These are phyloP conservation scores for Drosophila navojoa DNA, from an alignment of 1,140 invertebrate genomes.

Conservation along the genomic window DNA sequence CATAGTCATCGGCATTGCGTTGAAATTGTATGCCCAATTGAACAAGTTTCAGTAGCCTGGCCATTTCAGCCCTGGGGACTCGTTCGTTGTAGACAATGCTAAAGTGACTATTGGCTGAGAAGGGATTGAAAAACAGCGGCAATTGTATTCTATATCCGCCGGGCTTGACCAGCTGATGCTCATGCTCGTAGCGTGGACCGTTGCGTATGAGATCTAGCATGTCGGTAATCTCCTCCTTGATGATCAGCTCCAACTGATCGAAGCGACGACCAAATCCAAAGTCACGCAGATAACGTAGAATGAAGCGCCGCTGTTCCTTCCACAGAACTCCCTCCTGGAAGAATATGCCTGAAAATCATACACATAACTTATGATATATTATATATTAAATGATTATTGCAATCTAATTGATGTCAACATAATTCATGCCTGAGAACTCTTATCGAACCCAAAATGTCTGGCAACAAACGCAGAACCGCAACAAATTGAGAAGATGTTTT, in stretches of 20 bases:
- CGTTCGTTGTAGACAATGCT: constrained; percentile 84
- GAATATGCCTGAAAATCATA: constrained; percentile 85
- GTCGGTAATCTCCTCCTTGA: constrained; percentile 85
- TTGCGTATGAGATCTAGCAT: constrained; percentile 85
- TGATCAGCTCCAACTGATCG: constrained; percentile 84
- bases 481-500: neutral
- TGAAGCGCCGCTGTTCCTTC: constrained; percentile 89
- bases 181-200: constrained; percentile 85
- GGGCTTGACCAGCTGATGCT: constrained; percentile 84
- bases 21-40: constrained; percentile 84
- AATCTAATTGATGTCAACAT: too few relatives aligned
- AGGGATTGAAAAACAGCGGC: constrained; percentile 84
- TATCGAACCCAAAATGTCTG: neutral
- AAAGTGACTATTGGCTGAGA: constrained; percentile 84
- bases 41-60: constrained; percentile 67
- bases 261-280: constrained; percentile 89
- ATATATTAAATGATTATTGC: neutral
- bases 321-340: constrained; percentile 88
- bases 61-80: constrained; percentile 83
- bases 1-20: constrained; percentile 85
- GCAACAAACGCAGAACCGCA: neutral
- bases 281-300: constrained; percentile 88
- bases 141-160: constrained; percentile 83
- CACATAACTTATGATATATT: too few relatives aligned
- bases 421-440: neutral